Evolutionary conservation across 2,113 vertebrate genomes (phyloP), one percentile per base, ranked within the genome.

Genomic region (Octodon degus): DNA sequence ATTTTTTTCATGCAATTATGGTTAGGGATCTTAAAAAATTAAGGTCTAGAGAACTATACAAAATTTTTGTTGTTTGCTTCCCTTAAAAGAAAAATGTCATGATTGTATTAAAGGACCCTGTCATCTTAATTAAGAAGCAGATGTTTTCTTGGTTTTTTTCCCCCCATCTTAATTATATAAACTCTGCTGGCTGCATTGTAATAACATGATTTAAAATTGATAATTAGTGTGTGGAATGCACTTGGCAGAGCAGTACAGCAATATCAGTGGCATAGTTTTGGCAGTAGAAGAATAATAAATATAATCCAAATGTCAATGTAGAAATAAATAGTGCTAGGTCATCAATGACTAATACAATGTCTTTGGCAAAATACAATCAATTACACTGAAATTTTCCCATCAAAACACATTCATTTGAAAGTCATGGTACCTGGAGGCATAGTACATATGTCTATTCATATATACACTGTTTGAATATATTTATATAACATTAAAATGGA

Each of bases 171-270:
- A 95, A 91, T 92, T 91, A 72, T 37, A 63, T 90, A 68, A 95
- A 34, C 50, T 70, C 17, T 63, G 14, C 93, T 92, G 70, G 84
- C 22, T 80, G 27, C 34, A 86, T 77, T 88, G 63, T 72, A 95
- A 95, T 93, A 83, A 34, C 80, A 87, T 91, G 77, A 81, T 55
- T 96, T 97, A 55, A 90, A 86, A 32, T 83, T 89, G 96, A 83
- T 86, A 81, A 92, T 97, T 47, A 80, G 30, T 16, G 24, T 89
- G 80, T 93, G 63, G 50, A 95, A 94, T 67, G 62, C 89, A 86
- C 60, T 86, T 92, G 96, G 79, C 76, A 62, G 30, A 67, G 43
- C 76, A 60, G 60, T 27, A 24, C 34, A 93, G 62, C 53, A 63
- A 13, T 85, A 89, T 79, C 53, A 40, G 5, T 79, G 89, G 32